Base-by-base conservation (phyloP, 92 coral and sea anemone species). In the Parazoanthus darwini region DNA sequence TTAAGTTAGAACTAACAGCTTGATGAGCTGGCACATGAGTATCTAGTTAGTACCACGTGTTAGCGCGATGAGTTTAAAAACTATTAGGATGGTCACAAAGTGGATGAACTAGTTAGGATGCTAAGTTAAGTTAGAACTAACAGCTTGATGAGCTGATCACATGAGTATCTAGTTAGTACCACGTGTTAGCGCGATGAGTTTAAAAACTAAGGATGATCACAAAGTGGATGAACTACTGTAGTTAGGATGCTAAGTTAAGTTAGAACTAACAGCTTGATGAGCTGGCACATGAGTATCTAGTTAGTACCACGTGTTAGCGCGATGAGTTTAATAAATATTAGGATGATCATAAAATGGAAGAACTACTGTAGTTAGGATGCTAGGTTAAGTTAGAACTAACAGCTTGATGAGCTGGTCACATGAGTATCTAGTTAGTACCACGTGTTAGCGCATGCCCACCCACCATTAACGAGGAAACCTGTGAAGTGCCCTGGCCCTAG, bases 391-490 rank as follows among this genome's bases (percentile, higher is more conserved):
- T 42, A 44, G 14, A 44, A 83, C 87, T 83, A 83, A 83, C 87
- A 83, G 77, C 63, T 83, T 43, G 87, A 70, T 44, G 87, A 66
- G 39, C 18, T 63, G 86, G 86, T 82, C 86, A 63, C 50, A 13
- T n/a, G 75, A 44, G 58, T 80, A 80, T 80, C 8, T 70, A 70
- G 22, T 14, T 44, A 71, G 78, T 46, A 84, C 67, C 79, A 70
- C 87, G 71, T 71, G 79, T 84, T 84, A 70, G 87, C 44, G 79
- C 87, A 70, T 84, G 87, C 87, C 56, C 87, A 84, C 87, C 87
- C 87, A 84, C 87, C 87, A 84, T 74, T 84, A 84, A 68, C 78
- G 87, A 70, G 66, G 87, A 70, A 46, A 84, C 87, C 87, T 84
- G 87, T 51, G 65, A 74, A 51, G 77, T 68, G n/a, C 51, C 79